Percentiles rank a stretch among this genome's conserved stretches.
phyloP scores from a whole-genome alignment of 2,888 invertebrate genomes.

The Microdon myrmicae region DNA sequence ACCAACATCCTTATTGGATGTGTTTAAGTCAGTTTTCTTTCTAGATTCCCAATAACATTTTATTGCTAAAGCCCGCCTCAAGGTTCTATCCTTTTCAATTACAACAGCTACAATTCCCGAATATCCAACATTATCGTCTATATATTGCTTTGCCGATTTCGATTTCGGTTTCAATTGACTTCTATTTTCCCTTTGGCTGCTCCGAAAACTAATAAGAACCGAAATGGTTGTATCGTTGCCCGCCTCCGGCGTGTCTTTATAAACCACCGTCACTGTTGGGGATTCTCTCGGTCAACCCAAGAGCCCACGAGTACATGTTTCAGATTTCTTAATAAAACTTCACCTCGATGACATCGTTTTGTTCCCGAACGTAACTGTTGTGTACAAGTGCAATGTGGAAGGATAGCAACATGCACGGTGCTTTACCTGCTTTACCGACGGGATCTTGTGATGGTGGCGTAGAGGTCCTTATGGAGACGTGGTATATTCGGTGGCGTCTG shows the following conservation, averaged over 20 bases:
- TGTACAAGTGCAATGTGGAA: too few relatives aligned
- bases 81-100: slow-evolving; percentile 48
- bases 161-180: slow-evolving; percentile 48
- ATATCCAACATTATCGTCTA: slow-evolving; percentile 48
- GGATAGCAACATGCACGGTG: too few relatives aligned
- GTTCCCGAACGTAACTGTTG: slow-evolving; percentile 5
- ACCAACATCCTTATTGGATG: slow-evolving; percentile 17
- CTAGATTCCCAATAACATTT: slow-evolving; percentile 49
- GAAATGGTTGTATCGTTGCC: slow-evolving; percentile 37
- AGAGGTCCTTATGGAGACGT: too few relatives aligned
- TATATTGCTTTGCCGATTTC: slow-evolving; percentile 42
- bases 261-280: slow-evolving; percentile 13
- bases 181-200: slow-evolving; percentile 48
- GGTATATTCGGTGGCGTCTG: too few relatives aligned
- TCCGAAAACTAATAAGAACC: slow-evolving; percentile 48
- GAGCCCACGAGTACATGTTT: slow-evolving; percentile 25
- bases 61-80: slow-evolving; percentile 45
- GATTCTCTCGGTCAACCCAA: slow-evolving; percentile 10
- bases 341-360: slow-evolving; percentile 20
- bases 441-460: too few relatives aligned
- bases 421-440: too few relatives aligned
- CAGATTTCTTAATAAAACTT: slow-evolving; percentile 40
- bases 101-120: slow-evolving; percentile 47
- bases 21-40: slow-evolving; percentile 37
- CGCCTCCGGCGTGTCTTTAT: slow-evolving; percentile 29